Evolutionary conservation across 1,140 invertebrate genomes (phyloP), one percentile per base, ranked within the genome.

Genomic region (Drosophila fuyamai): DNA sequence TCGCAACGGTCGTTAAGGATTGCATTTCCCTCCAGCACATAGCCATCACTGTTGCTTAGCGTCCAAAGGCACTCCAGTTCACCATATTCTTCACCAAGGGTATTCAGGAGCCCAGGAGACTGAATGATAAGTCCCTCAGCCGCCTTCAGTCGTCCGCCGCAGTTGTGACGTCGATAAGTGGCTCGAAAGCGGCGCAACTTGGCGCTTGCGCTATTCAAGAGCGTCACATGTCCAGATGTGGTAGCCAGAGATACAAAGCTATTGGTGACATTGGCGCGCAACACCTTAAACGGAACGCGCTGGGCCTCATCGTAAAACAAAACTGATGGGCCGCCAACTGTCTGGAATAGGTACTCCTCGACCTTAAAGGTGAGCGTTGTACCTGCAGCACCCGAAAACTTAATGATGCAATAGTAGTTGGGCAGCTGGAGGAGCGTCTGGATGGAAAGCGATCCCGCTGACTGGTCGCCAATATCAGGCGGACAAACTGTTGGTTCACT

Each of bases 1-100:
- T 84, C 76, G 43, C 91, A 92, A n/a, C 76, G 76, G 7, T 90
- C 77, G 14, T 36, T 76, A 0, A 92, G 66, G 13, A 44, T 88
- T 0, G 76, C 14, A 47, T 78, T 86, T 5, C 79, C 83, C 3
- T 47, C 35, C 4, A 92, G 14, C 6, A 53, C 13, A 27, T 79
- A 91, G n/a, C 38, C 58, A 3, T 5, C 1, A 1, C 18, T 29
- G 0, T 16, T 38, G 0, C 0, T 7, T 16, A 90, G 12, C 10
- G 5, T 58, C 82, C 88, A 90, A 0, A 71, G 35, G 27, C 86
- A 90, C 36, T 90, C 88, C 10, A 90, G 12, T 14, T 36, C 14
- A 0, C 77, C 86, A 23, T 72, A 60, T 8, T 60, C 53, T 1
- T 54, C 50, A 1, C 55, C 43, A 5, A 47, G 13, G 3, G 9